Base-by-base conservation (phyloP, 2,113 vertebrate species). In the Emydura subglobosa region DNA sequence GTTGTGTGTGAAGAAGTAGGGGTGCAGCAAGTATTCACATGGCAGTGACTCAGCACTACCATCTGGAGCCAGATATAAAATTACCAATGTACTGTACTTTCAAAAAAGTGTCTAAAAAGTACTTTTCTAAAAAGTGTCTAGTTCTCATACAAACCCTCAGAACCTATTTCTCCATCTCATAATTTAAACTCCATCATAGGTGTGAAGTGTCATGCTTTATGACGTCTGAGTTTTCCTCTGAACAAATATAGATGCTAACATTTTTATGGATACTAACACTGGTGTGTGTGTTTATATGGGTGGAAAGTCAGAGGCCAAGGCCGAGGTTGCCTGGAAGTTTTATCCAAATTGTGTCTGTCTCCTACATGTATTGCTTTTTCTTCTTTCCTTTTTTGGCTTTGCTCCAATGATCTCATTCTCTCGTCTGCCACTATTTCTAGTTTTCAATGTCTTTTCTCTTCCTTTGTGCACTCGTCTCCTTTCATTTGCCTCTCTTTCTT, bases 311-410 rank as follows among this genome's bases (percentile, higher is more conserved):
- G 49, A 68, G 54, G 49, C 90, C 83, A 50, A 53, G 39, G 31
- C 86, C 72, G 94, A 39, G 68, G 16, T 49, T 50, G 86, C 54
- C 91, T 96, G 93, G 7, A 86, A 94, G 14, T 50, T 4, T 29
- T 83, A 84, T 44, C 81, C 74, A 10, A 91, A 25, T 47, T 89
- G 61, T 27, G 85, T 47, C 34, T 50, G 80, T 86, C 91, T 93
- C 89, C 89, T 92, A 42, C 89, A 90, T 74, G 94, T 53, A 49
- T 0, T 1, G 8, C 27, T 92, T 85, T 89, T 89, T 61, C 14
- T 92, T 93, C 93, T 89, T 83, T 87, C 72, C 10, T 92, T 92
- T 94, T 94, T 86, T 81, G 57, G 2, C 25, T 89, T 39, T 91
- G 5, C 59, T 6, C 6, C 54, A 42, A 74, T 88, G 57, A 95